Percentiles rank a stretch among this genome's conserved stretches.
phyloP scores from a whole-genome alignment of 2,797 vertebrate species.

The Diceros bicornis region DNA sequence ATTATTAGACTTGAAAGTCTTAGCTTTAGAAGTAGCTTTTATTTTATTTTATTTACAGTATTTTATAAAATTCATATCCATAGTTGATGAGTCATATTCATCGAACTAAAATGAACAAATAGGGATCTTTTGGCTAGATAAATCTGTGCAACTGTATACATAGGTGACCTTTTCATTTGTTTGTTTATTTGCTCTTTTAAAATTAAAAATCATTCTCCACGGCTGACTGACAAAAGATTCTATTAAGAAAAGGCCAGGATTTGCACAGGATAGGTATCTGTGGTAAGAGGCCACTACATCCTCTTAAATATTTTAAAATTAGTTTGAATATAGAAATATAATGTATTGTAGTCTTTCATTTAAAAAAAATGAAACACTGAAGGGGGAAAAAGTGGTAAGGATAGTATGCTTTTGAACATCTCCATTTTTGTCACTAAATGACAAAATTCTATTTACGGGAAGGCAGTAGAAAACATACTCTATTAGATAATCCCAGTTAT shows the following conservation, averaged over 20 bases:
- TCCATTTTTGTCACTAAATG: not conserved
- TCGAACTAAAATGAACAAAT: constrained; percentile 35
- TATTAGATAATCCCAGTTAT: not conserved
- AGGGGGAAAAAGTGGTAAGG: not conserved
- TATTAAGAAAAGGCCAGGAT: constrained; percentile 76
- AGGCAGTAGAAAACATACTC: not conserved
- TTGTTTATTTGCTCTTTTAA: constrained; percentile 72
- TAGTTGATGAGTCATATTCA: not conserved
- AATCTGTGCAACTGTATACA: constrained; percentile 72
- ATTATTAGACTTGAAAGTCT: not conserved
- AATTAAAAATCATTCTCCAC: constrained; percentile 81
- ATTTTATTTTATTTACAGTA: not conserved
- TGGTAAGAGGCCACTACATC: constrained; percentile 80
- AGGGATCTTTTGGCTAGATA: constrained; percentile 71
- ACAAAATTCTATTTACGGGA: not conserved
- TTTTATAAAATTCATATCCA: not conserved
- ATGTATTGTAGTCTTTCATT: not conserved
- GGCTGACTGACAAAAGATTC: constrained; percentile 77
- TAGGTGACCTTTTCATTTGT: not conserved
- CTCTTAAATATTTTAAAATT: constrained; percentile 80
- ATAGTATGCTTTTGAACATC: not conserved
- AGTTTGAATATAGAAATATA: constrained; percentile 75
- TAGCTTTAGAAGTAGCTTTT: not conserved
- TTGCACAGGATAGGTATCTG: constrained; percentile 77
- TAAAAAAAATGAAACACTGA: not conserved